Base-by-base conservation (phyloP, 2,888 invertebrate species). In the Scaptomyza reducta region DNA sequence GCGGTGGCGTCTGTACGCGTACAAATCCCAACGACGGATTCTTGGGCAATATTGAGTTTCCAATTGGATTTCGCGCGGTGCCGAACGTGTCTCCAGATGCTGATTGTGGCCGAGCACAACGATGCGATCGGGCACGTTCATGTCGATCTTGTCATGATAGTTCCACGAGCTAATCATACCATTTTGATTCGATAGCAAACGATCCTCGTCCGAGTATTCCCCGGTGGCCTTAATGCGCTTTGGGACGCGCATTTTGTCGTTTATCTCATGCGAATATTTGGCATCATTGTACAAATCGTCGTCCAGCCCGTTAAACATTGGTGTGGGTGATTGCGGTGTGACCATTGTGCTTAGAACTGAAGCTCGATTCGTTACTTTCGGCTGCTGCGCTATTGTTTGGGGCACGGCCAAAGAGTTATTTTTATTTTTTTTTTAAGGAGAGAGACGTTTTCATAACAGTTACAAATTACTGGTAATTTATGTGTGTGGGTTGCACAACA, bases 111-210 rank as follows among this genome's bases (percentile, higher is more conserved):
- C 98, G 83, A 96, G 94, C 47, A 98, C 96, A 77, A 98, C 93
- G 90, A 98, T 98, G 89, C 97, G 94, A 89, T 98, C 98, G 3
- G 98, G 98, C 38, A 98, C 98, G 89, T 95, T 95, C 98, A 98
- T 98, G 82, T 96, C 95, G 91, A 96, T 95, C 92, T 96, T 96
- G 81, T 96, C 96, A 84, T 93, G 93, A 89, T 94, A 94, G 77
- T 93, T 93, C 95, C 95, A 95, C 42, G 93, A 93, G 69, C 92
- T 92, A 70, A 94, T 94, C 54, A 90, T 74, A 0, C 91, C 91
- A 57, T 93, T 92, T 73, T 94, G 94, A 90, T 94, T 94, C 9
- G 94, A 92, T n/a, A 93, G 89, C 80, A 92, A 90, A 46, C 92
- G 91, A 55, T 96, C 95, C 57, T 95, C 94, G 84, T 94, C 95